These are phyloP conservation scores for Sclerurus mexicanus DNA, from an alignment of 2,113 vertebrate species.

Conservation along the genomic window DNA sequence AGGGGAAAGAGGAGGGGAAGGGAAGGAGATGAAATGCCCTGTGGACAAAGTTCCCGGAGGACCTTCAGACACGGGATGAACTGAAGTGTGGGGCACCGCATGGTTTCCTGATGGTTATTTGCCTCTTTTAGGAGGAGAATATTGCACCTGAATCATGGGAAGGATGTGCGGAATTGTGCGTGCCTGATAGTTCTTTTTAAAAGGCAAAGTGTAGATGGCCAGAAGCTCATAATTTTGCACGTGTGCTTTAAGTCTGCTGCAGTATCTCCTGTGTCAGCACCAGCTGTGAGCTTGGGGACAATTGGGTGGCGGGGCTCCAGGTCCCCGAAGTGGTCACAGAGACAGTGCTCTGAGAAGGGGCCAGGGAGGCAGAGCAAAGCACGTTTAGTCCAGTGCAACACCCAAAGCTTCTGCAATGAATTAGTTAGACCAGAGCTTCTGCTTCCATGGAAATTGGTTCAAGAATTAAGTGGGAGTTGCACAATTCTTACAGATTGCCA, in stretches of 20 bases:
- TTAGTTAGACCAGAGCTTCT: slow-evolving; percentile 12
- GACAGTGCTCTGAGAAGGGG: background rate
- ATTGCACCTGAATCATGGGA: background rate
- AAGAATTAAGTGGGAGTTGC: background rate
- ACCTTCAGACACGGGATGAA: background rate
- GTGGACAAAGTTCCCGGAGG: background rate
- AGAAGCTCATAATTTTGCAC: background rate
- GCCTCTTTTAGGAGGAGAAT: background rate
- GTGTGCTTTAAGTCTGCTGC: background rate
- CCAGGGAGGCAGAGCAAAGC: background rate
- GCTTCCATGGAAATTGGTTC: background rate
- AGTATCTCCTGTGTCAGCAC: background rate
- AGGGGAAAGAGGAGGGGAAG: background rate
- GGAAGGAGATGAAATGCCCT: background rate
- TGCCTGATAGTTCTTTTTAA: background rate
- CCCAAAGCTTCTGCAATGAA: background rate
- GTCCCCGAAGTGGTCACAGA: background rate
- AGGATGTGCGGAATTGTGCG: background rate
- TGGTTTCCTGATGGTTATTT: background rate
- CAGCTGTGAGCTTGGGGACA: background rate
- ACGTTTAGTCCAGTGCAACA: background rate
- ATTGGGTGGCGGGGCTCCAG: background rate
- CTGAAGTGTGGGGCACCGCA: background rate
- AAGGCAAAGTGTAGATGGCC: background rate
- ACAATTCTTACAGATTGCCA: background rate